Evolutionary conservation across 2,113 vertebrate species (phyloP), one percentile per base, ranked within the genome.

Genomic region (Laterallus jamaicensis): DNA sequence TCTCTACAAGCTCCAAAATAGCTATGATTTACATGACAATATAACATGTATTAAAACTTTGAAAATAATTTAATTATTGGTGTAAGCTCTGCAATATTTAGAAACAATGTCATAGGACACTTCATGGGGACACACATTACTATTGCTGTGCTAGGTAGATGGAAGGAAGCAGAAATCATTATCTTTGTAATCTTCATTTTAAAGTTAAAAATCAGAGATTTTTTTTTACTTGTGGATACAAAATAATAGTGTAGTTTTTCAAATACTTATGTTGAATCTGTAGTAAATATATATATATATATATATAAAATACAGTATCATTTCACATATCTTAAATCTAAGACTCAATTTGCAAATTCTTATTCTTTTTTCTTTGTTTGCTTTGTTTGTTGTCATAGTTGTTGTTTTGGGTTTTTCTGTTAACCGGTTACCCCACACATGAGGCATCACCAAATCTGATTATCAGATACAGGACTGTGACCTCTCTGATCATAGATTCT

Each of bases 51-150:
- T 64, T 78, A 13, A 64, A 42, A 75, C n/a, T 63, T 87, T 17
- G 39, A 76, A 87, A 84, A 84, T 0, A 75, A 67, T 37, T 54
- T 19, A 90, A 60, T 55, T 78, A 19, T 21, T 63, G 4, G 1
- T 63, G 69, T 84, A 22, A 67, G 28, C 5, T 92, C 64, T 60
- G 31, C 28, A 74, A 55, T 75, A 68, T 56, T 63, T 75, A 63
- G n/a, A 81, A 94, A 82, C 10, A 60, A 64, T 15, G 9, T 20
- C 35, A 81, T 3, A 22, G 15, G 49, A 75, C 56, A 68, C 85
- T 84, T 49, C 35, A 85, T 0, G 0, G 12, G n/a, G 8, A 60
- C 7, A 84, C 2, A 0, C 11, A 63, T 82, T 80, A n/a, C 39
- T 94, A 42, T 1, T 75, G 24, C 10, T 84, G n/a, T 31, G 8